A percentile compares a stretch with the other conserved stretches of the same genome.
Conservation (phyloP, 2,888 invertebrate genomes). For the Lutraria lutraria region DNA sequence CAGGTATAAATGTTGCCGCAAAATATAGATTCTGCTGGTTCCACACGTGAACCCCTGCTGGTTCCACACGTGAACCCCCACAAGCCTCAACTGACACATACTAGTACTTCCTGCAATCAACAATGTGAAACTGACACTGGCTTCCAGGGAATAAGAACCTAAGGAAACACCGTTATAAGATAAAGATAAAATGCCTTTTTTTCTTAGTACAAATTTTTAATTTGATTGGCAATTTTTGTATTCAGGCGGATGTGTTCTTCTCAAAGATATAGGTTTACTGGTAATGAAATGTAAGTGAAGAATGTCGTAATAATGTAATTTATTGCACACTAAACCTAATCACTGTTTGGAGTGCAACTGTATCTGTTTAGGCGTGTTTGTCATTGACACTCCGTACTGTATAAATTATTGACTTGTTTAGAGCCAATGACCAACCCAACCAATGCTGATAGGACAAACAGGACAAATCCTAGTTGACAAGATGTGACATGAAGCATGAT, state of each 20-base stretch:
- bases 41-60: background rate
- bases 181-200: background rate
- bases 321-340: too few species aligned
- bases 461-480: too few species aligned
- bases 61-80: background rate
- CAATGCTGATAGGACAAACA: too few species aligned
- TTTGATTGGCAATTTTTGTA: background rate
- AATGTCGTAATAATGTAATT: too few species aligned
- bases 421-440: too few species aligned
- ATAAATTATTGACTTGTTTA: too few species aligned
- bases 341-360: too few species aligned
- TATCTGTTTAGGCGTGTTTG: too few species aligned
- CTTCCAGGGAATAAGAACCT: background rate
- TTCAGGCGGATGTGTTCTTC: background rate
- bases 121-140: background rate
- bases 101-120: background rate
- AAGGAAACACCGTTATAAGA: background rate
- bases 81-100: background rate
- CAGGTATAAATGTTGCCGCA: background rate
- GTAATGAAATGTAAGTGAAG: too few species aligned
- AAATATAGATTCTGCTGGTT: background rate
- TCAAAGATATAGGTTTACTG: too few species aligned
- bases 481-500: too few species aligned
- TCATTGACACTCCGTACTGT: too few species aligned
- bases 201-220: background rate